phyloP scores from a whole-genome alignment of 2,888 invertebrate genomes.

The Dromius quadrimaculatus region DNA sequence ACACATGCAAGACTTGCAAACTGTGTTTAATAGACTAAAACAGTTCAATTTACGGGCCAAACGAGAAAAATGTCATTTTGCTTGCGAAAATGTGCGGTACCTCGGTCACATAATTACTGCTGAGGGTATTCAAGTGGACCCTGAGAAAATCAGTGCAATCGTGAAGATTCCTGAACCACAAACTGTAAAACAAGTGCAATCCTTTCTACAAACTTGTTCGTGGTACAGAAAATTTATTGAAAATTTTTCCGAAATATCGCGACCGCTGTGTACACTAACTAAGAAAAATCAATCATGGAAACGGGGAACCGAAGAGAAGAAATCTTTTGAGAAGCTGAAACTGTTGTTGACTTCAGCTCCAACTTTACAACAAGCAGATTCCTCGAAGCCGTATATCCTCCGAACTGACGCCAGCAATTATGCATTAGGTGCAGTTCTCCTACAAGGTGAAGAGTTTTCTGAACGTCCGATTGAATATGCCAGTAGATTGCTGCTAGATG shows the following conservation, averaged over 20 bases:
- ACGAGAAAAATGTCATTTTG: no score
- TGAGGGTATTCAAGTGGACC: no score
- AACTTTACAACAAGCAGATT: conserved; percentile 54
- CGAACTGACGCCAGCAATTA: conserved; percentile 11
- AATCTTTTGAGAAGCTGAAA: background rate
- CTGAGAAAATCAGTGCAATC: no score
- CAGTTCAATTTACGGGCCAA: no score
- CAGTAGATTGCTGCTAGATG: background rate
- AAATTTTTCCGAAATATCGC: background rate
- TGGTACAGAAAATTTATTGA: background rate
- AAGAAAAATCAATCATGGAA: background rate
- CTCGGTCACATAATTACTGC: no score
- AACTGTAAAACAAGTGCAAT: no score
- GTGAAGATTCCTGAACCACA: no score
- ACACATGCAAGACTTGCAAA: no score
- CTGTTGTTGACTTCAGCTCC: conserved; percentile 3
- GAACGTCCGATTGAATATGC: conserved; percentile 23
- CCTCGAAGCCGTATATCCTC: conserved; percentile 54
- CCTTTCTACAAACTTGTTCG: no score
- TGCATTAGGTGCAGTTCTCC: background rate
- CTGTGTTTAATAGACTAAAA: no score
- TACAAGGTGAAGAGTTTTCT: conserved; percentile 10
- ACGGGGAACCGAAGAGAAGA: background rate
- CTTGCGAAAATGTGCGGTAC: no score
- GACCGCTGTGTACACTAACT: background rate